phyloP scores from a whole-genome alignment of 2,888 invertebrate species.

The Callyntrura sp. region DNA sequence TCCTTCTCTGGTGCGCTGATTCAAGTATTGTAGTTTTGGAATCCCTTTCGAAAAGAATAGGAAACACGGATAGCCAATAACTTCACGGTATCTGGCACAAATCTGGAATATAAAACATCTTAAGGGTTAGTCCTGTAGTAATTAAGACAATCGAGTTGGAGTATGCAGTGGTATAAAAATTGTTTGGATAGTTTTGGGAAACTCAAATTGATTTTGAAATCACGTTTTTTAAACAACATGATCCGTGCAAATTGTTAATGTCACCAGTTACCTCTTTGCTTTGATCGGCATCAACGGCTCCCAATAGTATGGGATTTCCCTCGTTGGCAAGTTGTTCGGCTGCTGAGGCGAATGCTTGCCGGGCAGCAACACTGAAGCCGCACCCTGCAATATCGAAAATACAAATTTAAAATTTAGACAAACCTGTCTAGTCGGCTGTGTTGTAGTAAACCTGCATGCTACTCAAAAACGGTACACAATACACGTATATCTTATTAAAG shows the following conservation, averaged over 20 bases:
- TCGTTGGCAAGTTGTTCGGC: slow-evolving; percentile 47
- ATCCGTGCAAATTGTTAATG: no score
- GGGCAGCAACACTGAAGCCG: slow-evolving; percentile 30
- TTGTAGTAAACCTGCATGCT: no score
- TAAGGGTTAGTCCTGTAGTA: no score
- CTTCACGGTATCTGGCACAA: slow-evolving; percentile 40
- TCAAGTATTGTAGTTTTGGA: slow-evolving; percentile 26
- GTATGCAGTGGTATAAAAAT: background rate
- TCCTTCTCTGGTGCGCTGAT: slow-evolving; percentile 35
- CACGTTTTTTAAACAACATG: no score
- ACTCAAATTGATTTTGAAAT: no score
- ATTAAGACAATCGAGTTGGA: no score
- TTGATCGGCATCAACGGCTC: slow-evolving; percentile 60
- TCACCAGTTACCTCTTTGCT: slow-evolving; percentile 38
- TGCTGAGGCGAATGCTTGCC: slow-evolving; percentile 49
- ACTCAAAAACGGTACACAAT: no score
- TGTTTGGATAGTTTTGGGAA: background rate
- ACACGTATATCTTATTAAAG: no score
- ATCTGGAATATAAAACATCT: no score
- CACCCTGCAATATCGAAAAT: slow-evolving; percentile 42
- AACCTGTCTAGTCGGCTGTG: no score
- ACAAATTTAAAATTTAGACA: no score
- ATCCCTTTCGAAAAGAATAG: slow-evolving; percentile 35
- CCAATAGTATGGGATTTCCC: slow-evolving; percentile 44
- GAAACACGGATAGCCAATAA: slow-evolving; percentile 48